Evolutionary conservation across 2,797 vertebrate species (phyloP).

Genomic region (Anguilla megastoma): DNA sequence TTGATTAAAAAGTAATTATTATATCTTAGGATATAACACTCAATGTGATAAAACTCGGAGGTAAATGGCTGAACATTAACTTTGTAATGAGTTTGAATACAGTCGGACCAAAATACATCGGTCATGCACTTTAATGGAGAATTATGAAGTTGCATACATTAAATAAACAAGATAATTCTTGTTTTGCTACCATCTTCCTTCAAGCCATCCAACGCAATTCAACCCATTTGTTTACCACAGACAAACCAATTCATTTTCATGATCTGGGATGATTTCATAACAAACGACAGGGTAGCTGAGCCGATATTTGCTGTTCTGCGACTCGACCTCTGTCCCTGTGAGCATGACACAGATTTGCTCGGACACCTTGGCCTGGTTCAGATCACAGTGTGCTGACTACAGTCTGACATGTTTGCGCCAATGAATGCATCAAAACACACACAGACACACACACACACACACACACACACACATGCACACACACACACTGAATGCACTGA

Average conservation of each 20-base stretch:
- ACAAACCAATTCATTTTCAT: not conserved
- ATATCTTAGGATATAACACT: not conserved
- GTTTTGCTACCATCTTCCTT: not conserved
- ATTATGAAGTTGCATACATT: not conserved
- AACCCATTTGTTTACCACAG: not conserved
- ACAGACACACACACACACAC: slow-evolving; percentile 1
- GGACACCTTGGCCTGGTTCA: not conserved
- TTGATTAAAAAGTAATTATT: not conserved
- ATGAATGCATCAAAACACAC: slow-evolving; percentile 35
- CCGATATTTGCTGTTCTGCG: not conserved
- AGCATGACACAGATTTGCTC: slow-evolving; percentile 7
- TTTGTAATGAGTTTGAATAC: not conserved
- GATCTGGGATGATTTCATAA: not conserved
- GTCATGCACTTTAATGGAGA: not conserved
- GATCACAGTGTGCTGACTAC: not conserved
- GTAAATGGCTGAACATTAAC: not conserved
- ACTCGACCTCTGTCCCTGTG: not conserved
- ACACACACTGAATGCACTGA: not conserved
- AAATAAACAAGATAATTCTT: not conserved
- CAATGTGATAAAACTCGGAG: not conserved
- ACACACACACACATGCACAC: not conserved
- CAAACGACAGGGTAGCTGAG: not conserved
- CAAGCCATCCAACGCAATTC: not conserved
- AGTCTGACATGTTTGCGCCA: slow-evolving; percentile 33
- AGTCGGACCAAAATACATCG: not conserved